phyloP scores from a whole-genome alignment of 2,113 vertebrate species.

The Nestor notabilis region DNA sequence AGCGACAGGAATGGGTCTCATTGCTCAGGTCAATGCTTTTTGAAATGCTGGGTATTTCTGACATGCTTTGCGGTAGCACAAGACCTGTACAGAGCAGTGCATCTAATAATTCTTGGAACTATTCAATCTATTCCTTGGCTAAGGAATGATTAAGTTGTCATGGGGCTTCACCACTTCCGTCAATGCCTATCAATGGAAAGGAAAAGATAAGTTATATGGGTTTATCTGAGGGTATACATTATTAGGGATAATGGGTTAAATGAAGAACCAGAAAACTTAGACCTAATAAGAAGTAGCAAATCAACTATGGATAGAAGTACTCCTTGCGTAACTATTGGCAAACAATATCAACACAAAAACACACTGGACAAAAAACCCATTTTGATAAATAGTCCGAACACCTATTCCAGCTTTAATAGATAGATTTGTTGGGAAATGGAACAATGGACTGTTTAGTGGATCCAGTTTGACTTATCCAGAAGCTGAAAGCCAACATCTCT shows the following conservation, averaged over 20 bases:
- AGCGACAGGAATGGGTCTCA: not conserved
- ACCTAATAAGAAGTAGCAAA: not conserved
- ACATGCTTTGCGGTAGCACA: not conserved
- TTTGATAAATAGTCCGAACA: not conserved
- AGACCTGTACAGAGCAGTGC: not conserved
- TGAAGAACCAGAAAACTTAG: not conserved
- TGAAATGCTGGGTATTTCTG: not conserved
- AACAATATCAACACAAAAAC: not conserved
- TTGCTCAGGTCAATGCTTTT: not conserved
- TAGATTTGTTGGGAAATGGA: not conserved
- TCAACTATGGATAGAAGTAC: not conserved
- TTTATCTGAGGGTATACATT: not conserved
- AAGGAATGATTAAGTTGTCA: not conserved
- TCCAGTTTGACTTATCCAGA: not conserved
- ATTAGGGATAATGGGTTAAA: not conserved
- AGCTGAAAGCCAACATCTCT: not conserved
- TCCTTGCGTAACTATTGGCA: not conserved
- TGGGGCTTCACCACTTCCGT: not conserved
- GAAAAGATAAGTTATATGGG: not conserved
- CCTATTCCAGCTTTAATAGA: not conserved
- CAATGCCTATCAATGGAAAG: not conserved
- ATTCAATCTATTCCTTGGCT: not conserved
- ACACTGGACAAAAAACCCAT: not conserved
- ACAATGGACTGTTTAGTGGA: not conserved
- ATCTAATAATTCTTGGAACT: not conserved